Percentiles rank a stretch among this genome's conserved stretches.
phyloP scores from a whole-genome alignment of 1,140 invertebrate genomes.

The Sitodiplosis mosellana region DNA sequence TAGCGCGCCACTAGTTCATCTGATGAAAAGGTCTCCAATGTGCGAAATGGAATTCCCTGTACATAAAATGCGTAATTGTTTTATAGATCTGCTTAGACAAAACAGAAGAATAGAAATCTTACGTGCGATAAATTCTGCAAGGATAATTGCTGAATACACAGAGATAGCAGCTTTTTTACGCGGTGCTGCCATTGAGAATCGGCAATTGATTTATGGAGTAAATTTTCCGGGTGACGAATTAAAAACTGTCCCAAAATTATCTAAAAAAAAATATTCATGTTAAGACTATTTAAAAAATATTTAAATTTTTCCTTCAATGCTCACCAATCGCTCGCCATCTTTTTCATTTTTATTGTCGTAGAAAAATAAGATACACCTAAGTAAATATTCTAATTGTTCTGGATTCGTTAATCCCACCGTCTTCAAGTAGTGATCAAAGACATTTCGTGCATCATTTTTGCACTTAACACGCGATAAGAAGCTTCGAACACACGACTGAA shows the following conservation, averaged over 20 bases:
- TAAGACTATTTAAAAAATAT: not conserved
- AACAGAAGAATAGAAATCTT: slow-evolving; percentile 14
- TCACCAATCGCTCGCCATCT: slow-evolving; percentile 55
- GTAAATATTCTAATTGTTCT: slow-evolving; percentile 31
- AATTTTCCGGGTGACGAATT: slow-evolving; percentile 12
- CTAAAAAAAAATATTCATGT: slow-evolving; percentile 9
- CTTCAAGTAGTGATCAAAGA: slow-evolving; percentile 45
- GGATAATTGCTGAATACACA: slow-evolving; percentile 17
- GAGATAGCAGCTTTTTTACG: slow-evolving; percentile 15
- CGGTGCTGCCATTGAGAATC: slow-evolving; percentile 17
- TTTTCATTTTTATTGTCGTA: slow-evolving; percentile 36
- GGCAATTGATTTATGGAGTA: slow-evolving; percentile 13
- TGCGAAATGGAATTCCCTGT: slow-evolving; percentile 55
- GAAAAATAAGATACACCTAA: slow-evolving; percentile 55
- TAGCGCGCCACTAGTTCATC: slow-evolving; percentile 30
- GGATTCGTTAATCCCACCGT: slow-evolving; percentile 26
- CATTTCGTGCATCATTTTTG: slow-evolving; percentile 40
- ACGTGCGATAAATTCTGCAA: slow-evolving; percentile 14
- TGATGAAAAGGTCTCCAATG: slow-evolving; percentile 60
- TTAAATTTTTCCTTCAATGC: slow-evolving; percentile 9
- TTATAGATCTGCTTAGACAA: slow-evolving; percentile 23
- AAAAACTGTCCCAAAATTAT: slow-evolving; percentile 21
- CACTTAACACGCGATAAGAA: slow-evolving; percentile 45
- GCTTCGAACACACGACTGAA: slow-evolving; percentile 51
- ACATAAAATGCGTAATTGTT: slow-evolving; percentile 22